Percentiles rank a stretch among this genome's conserved stretches.
phyloP scores from a whole-genome alignment of 2,797 vertebrate species.

The Pipistrellus kuhlii region DNA sequence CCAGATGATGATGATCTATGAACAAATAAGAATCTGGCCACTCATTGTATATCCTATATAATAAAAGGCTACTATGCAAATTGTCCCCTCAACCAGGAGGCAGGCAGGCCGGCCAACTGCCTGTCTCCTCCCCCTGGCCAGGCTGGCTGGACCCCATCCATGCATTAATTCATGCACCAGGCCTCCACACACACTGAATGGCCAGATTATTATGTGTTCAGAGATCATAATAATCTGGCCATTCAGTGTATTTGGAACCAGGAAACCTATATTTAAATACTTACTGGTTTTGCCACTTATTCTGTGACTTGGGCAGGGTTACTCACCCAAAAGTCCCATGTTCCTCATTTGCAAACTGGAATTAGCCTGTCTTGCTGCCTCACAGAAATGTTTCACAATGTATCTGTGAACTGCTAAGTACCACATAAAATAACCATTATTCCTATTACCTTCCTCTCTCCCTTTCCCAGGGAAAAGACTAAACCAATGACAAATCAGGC shows the following conservation, averaged over 20 bases:
- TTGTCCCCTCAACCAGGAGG: too few species aligned
- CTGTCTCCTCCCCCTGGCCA: too few species aligned
- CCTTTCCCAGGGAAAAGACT: background rate
- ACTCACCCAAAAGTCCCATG: background rate
- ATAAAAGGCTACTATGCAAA: too few species aligned
- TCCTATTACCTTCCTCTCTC: background rate
- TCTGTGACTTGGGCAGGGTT: slow-evolving; percentile 27
- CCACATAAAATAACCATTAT: background rate
- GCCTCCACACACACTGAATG: too few species aligned
- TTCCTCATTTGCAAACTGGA: slow-evolving; percentile 30
- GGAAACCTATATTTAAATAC: slow-evolving; percentile 62
- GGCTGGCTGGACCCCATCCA: too few species aligned
- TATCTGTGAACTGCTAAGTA: background rate
- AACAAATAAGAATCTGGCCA: too few species aligned
- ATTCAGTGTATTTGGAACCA: slow-evolving; percentile 19
- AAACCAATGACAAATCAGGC: background rate
- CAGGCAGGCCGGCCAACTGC: too few species aligned
- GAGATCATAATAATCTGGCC: too few species aligned
- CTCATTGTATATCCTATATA: too few species aligned
- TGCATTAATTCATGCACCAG: too few species aligned
- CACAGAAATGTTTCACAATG: background rate
- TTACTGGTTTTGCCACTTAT: slow-evolving; percentile 53
- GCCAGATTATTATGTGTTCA: too few species aligned
- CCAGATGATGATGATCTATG: too few species aligned
- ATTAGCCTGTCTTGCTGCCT: background rate